phyloP scores from a whole-genome alignment of 53 echinoderm and acorn worm species.

The Arbacia lixula region DNA sequence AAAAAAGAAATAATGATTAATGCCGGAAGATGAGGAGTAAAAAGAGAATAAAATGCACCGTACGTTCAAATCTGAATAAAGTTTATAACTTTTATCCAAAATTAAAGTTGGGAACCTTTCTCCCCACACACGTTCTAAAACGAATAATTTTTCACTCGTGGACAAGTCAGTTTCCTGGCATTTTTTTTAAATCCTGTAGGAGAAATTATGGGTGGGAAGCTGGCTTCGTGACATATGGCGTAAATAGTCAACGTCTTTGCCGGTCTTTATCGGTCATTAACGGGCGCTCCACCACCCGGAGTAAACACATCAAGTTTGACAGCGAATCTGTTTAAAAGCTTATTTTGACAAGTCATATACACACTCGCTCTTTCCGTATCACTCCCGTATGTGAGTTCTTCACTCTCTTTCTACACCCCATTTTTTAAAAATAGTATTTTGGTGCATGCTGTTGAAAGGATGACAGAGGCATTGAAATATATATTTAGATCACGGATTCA shows the following conservation, averaged over 20 bases:
- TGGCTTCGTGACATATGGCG: constrained; percentile 28
- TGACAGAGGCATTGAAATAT: too few species aligned
- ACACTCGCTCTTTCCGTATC: constrained; percentile 29
- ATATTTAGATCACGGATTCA: too few species aligned
- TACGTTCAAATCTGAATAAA: too few species aligned
- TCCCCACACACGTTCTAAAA: too few species aligned
- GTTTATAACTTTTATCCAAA: too few species aligned
- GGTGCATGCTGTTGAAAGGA: neutral
- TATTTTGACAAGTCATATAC: constrained; percentile 42
- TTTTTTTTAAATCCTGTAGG: too few species aligned
- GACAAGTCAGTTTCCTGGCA: too few species aligned
- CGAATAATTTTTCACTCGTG: too few species aligned
- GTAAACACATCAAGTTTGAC: constrained; percentile 30
- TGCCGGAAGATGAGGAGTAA: too few species aligned
- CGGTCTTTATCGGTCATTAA: constrained; percentile 52
- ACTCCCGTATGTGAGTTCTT: neutral
- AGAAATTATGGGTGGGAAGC: constrained; percentile 43
- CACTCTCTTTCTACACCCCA: neutral
- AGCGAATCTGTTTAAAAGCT: constrained; percentile 48
- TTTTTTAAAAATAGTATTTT: neutral
- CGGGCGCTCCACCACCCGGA: constrained; percentile 1
- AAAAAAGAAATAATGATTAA: too few species aligned
- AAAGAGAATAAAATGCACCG: too few species aligned
- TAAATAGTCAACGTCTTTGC: constrained; percentile 52
- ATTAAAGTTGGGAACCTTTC: too few species aligned